A percentile compares a stretch with the other conserved stretches of the same genome.
These are phyloP conservation scores for Rhadinocentrus ornatus DNA, from an alignment of 2,797 vertebrate genomes.

Conservation along the genomic window DNA sequence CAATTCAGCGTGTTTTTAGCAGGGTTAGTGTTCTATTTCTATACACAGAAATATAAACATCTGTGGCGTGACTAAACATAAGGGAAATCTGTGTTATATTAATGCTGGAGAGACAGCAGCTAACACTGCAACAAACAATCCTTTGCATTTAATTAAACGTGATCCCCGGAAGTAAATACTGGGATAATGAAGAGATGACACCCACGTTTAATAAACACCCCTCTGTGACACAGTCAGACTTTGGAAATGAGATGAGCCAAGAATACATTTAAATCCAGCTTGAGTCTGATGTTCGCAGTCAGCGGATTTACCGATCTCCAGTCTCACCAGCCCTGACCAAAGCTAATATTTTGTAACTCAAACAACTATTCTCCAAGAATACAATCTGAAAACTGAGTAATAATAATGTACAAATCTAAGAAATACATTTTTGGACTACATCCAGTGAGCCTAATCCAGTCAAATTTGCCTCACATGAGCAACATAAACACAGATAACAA, in stretches of 20 bases:
- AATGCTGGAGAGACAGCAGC: neutral
- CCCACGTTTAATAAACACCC: slow-evolving; percentile 9
- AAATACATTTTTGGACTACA: neutral
- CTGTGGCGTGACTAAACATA: neutral
- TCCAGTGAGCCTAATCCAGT: neutral
- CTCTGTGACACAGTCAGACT: neutral
- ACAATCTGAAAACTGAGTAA: neutral
- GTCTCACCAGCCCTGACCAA: neutral
- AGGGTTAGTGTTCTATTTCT: neutral
- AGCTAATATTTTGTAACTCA: neutral
- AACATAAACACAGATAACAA: slow-evolving; percentile 19
- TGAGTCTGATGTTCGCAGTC: slow-evolving; percentile 9
- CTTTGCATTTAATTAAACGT: neutral
- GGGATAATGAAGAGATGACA: neutral
- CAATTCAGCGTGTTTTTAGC: neutral
- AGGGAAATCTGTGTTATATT: neutral
- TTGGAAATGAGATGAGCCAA: slow-evolving; percentile 35
- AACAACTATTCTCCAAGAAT: neutral
- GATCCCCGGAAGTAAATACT: neutral
- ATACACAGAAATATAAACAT: neutral
- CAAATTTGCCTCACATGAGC: neutral
- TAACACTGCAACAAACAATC: slow-evolving; percentile 1
- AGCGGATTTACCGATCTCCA: slow-evolving; percentile 3
- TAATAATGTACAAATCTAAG: neutral
- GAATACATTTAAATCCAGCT: slow-evolving; percentile 42